These are phyloP conservation scores for Laothoe populi DNA, from an alignment of 2,888 invertebrate species.

Conservation along the genomic window DNA sequence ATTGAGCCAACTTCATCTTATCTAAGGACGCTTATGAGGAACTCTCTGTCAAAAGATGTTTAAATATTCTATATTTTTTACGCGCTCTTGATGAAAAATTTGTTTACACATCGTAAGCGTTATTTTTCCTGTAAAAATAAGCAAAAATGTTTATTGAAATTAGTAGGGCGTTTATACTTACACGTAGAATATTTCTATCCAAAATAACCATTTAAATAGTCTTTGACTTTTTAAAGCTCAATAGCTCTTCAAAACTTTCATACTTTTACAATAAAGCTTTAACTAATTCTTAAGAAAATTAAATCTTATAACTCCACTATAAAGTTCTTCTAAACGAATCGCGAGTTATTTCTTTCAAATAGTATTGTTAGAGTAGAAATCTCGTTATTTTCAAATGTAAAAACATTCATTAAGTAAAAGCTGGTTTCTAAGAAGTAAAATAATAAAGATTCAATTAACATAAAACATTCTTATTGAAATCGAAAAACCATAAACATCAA, in stretches of 20 bases:
- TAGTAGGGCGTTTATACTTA: background rate
- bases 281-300: slow-evolving; percentile 46
- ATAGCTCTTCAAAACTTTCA: slow-evolving; percentile 16
- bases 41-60: slow-evolving; percentile 46
- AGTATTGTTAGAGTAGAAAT: background rate
- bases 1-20: slow-evolving; percentile 50
- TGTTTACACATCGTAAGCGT: slow-evolving; percentile 32
- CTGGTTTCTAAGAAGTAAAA: background rate
- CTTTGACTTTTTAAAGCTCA: slow-evolving; percentile 3
- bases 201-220: background rate
- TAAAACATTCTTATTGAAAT: background rate
- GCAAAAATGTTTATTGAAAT: slow-evolving; percentile 8
- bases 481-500: background rate
- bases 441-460: slow-evolving; percentile 6
- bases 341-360: slow-evolving; percentile 5
- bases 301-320: slow-evolving; percentile 43
- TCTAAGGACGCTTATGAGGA: slow-evolving; percentile 52
- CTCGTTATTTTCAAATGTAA: background rate
- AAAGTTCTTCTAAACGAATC: slow-evolving; percentile 41
- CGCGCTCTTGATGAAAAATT: slow-evolving; percentile 39
- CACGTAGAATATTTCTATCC: background rate
- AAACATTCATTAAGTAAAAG: background rate
- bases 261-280: slow-evolving; percentile 42
- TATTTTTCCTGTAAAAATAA: slow-evolving; percentile 23
- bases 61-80: slow-evolving; percentile 39